Base-by-base conservation (phyloP, 2,797 vertebrate species). In the Eulemur coronatus region DNA sequence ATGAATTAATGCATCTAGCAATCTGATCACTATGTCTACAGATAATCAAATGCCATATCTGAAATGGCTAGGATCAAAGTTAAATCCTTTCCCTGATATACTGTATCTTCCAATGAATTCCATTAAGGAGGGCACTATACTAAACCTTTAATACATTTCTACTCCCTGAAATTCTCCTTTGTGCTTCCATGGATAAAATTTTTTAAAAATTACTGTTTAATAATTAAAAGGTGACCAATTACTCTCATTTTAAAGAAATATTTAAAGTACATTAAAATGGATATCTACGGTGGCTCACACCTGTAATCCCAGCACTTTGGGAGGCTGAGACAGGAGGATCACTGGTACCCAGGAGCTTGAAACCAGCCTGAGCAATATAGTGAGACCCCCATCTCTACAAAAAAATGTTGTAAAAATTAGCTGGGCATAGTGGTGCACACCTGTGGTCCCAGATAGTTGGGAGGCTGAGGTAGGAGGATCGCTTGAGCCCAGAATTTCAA, bases 101-200 rank as follows among this genome's bases (percentile, higher is more conserved):
- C 12, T 50, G 46, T 33, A 46, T 93, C 26, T 85, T 78, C 11
- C 46, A 75, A 28, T 38, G 46, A 26, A 84, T 82, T 76, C 55
- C 41, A 92, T 28, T 79, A 75, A 93, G 38, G 26, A 93, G 14
- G 11, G 24, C 8, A 63, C 84, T 69, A 67, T 50, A 69, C 20
- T 89, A 94, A 94, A 24, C 13, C 30, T 73, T 13, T 57, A 84
- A 90, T 59, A 69, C 1, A 76, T 86, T 89, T 92, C 41, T 82
- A 43, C 70, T 82, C 48, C 48, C 63, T 65, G 41, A 87, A 96
- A 95, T 80, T 93, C 52, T 69, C 67, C 28, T 92, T 92, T 55
- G 18, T 91, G 7, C 10, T 89, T 11, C 13, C 30, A 80, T 46
- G 13, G 94, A 86, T 50, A 84, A 94, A 88, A 84, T 35, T 10